Conservation (phyloP, 2,888 invertebrate species). For the Pheosia tremula region DNA sequence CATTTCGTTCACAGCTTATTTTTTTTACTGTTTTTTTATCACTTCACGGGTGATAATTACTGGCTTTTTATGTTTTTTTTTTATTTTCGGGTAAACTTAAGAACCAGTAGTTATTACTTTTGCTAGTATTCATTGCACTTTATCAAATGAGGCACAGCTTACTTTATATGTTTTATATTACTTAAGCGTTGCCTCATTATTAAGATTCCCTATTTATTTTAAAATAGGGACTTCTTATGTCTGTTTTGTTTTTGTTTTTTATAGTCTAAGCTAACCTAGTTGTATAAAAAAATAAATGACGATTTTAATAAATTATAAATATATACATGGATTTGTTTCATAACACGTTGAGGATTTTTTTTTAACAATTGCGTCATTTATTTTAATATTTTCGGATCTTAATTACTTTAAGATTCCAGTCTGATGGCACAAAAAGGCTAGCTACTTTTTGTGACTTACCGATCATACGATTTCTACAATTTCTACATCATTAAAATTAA, state of each 20-base stretch:
- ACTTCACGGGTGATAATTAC: slow-evolving; percentile 59
- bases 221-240: slow-evolving; percentile 56
- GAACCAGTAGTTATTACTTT: slow-evolving; percentile 49
- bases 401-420: slow-evolving; percentile 23
- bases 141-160: slow-evolving; percentile 33
- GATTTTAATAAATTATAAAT: too few relatives aligned
- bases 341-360: too few relatives aligned
- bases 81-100: not conserved
- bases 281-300: slow-evolving; percentile 12
- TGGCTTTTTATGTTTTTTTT: slow-evolving; percentile 18
- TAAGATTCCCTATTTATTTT: slow-evolving; percentile 54
- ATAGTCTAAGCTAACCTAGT: slow-evolving; percentile 63
- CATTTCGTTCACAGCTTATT: slow-evolving; percentile 79
- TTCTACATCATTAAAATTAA: not conserved
- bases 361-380: slow-evolving; percentile 25
- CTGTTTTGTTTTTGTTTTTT: slow-evolving; percentile 57
- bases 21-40: slow-evolving; percentile 62
- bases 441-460: slow-evolving; percentile 36
- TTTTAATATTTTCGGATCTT: slow-evolving; percentile 30
- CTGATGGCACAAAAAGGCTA: slow-evolving; percentile 35
- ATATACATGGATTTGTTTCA: too few relatives aligned
- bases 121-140: slow-evolving; percentile 55
- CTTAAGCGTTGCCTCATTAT: slow-evolving; percentile 41
- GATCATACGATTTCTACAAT: slow-evolving; percentile 27
- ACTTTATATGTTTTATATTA: slow-evolving; percentile 5